phyloP scores from a whole-genome alignment of 1,140 invertebrate species.

The Drosophila saltans region DNA sequence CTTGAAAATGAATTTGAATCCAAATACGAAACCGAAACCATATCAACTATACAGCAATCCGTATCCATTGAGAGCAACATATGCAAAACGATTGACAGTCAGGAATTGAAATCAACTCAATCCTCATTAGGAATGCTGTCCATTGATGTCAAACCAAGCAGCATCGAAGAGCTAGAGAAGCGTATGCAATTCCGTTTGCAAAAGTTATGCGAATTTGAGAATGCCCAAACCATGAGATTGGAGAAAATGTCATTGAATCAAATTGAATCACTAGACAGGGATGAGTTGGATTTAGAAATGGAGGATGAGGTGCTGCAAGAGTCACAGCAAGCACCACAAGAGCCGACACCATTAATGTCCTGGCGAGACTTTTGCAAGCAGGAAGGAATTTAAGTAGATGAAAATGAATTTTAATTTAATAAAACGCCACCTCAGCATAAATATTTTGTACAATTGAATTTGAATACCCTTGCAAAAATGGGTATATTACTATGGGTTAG shows the following conservation, averaged over 20 bases:
- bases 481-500: too few relatives aligned
- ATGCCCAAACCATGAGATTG: neutral
- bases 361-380: constrained; percentile 3
- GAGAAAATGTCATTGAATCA: neutral
- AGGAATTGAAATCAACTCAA: neutral
- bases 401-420: neutral
- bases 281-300: neutral
- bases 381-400: neutral
- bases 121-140: neutral
- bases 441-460: neutral
- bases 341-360: neutral
- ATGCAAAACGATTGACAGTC: neutral
- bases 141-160: constrained; percentile 4
- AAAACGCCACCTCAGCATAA: neutral
- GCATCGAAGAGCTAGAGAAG: neutral
- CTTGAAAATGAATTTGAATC: neutral
- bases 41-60: neutral
- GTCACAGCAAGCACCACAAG: neutral
- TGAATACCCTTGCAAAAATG: too few relatives aligned
- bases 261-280: neutral
- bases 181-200: constrained; percentile 4
- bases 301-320: neutral
- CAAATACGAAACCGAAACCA: neutral
- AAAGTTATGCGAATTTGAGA: constrained; percentile 7
- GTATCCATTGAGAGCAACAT: neutral